Evolutionary conservation across 2,797 vertebrate species (phyloP), one percentile per base, ranked within the genome.

Genomic region (Phoeniculus purpureus): DNA sequence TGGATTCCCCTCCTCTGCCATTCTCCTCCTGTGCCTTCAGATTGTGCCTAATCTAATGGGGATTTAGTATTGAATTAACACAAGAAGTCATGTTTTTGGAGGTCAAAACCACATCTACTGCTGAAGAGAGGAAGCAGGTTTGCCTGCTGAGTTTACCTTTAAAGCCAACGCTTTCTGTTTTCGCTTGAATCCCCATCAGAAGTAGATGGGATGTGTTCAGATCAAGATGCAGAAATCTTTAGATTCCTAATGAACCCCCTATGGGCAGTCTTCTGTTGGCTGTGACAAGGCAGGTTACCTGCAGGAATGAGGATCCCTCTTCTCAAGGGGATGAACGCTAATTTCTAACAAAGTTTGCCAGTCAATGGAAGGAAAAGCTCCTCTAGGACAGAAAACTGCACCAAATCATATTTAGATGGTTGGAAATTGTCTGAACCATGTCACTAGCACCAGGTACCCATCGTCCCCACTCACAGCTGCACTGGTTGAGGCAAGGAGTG

Each of bases 51-150:
- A 62, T 83, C 92, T 81, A 62, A 65, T 45, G 76, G 95, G 94
- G 96, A 93, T 94, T 91, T 40, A 60, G 79, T 72, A 92, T 52
- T 87, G 91, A 94, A 87, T 88, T 80, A 94, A 70, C 78, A 89
- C 34, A 37, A 64, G 34, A 87, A 94, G 70, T 88, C 56, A 34
- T 40, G 14, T 71, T 25, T 90, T 68, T 72, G 58, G 83, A 94
- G 89, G 90, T 67, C 68, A 88, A 86, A 92, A 37, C 25, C 32
- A 29, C 60, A 56, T 47, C 25, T n/a, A 76, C 22, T 12, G 17
- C 88, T 74, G 64, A 40, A 54, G 23, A 59, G 31, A 87, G 64
- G 85, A 85, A 70, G 25, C 29, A n/a, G 17, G 6, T 9, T 87
- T 89, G 91, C 81, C 92, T 76, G 66, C 60, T 26, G 77, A 48